Percentiles rank a stretch among this genome's conserved stretches.
Evolutionary conservation across 1,140 invertebrate species (phyloP).

Genomic region (Aleiodes sp.): DNA sequence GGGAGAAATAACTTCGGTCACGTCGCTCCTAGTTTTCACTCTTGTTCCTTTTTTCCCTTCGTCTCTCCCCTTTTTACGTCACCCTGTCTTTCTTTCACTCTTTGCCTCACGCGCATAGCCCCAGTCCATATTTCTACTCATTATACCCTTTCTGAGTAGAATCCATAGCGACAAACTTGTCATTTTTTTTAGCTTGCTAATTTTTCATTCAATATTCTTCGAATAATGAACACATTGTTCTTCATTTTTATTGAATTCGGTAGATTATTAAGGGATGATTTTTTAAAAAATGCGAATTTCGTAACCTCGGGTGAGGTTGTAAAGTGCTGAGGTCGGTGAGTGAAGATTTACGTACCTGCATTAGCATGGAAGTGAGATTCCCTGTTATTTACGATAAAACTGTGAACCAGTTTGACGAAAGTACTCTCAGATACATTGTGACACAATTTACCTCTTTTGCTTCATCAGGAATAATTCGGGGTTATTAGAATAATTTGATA

Average conservation of each 20-base stretch:
- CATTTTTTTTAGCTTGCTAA: too few species aligned
- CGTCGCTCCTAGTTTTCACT: conserved; percentile 19
- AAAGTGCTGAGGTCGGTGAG: background rate
- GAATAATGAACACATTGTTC: too few species aligned
- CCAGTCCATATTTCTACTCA: background rate
- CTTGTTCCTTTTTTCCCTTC: background rate
- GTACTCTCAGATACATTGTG: conserved; percentile 14
- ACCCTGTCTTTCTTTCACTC: background rate
- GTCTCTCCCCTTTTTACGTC: conserved; percentile 3
- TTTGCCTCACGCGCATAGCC: background rate
- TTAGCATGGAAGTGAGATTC: conserved; percentile 37
- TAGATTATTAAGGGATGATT: too few species aligned
- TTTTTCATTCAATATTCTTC: too few species aligned
- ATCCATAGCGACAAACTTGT: background rate
- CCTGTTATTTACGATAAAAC: conserved; percentile 32
- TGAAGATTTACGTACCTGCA: conserved; percentile 33
- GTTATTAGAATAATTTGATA: too few species aligned
- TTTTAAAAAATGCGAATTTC: too few species aligned
- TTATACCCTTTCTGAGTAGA: background rate
- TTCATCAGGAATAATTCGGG: too few species aligned
- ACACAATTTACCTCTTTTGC: conserved; percentile 23
- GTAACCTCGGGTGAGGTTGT: too few species aligned
- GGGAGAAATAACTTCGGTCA: conserved; percentile 36
- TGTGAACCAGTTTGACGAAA: conserved; percentile 28
- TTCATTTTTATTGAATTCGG: too few species aligned